These are phyloP conservation scores for Archegozetes longisetosus DNA, from an alignment of 1,140 invertebrate genomes.

Conservation along the genomic window DNA sequence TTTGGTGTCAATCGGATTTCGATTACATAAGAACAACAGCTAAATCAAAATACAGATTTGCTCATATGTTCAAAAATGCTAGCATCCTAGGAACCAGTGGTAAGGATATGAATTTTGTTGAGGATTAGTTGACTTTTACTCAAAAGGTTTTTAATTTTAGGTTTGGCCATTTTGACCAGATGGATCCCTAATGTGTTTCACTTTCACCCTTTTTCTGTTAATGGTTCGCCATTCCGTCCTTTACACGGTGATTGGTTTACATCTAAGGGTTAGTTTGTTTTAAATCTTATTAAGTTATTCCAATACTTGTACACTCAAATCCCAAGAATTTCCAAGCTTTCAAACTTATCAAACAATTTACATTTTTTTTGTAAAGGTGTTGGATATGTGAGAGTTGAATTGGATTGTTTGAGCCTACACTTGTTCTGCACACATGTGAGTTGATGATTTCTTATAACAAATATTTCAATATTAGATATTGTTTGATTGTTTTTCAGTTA, in stretches of 20 bases:
- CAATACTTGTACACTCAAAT: background rate
- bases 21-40: slow-evolving; percentile 14
- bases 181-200: slow-evolving; percentile 15
- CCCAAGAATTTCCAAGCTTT: no score
- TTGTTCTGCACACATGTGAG: slow-evolving; percentile 18
- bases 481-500: background rate
- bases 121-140: background rate
- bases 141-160: background rate
- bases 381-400: slow-evolving; percentile 13
- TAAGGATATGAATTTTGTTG: background rate
- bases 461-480: no score
- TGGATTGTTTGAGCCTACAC: slow-evolving; percentile 13
- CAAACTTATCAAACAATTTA: background rate
- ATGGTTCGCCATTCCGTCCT: slow-evolving; percentile 18
- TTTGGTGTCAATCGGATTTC: slow-evolving; percentile 18
- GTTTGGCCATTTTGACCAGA: slow-evolving; percentile 15
- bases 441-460: background rate
- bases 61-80: slow-evolving; percentile 16
- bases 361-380: slow-evolving; percentile 10
- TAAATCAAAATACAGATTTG: slow-evolving; percentile 13
- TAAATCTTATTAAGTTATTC: background rate
- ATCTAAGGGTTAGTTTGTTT: slow-evolving; percentile 15
- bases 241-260: slow-evolving; percentile 19
- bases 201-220: slow-evolving; percentile 16
- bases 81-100: slow-evolving; percentile 18